phyloP scores from a whole-genome alignment of 1,140 invertebrate species.

The Gerris buenoi region DNA sequence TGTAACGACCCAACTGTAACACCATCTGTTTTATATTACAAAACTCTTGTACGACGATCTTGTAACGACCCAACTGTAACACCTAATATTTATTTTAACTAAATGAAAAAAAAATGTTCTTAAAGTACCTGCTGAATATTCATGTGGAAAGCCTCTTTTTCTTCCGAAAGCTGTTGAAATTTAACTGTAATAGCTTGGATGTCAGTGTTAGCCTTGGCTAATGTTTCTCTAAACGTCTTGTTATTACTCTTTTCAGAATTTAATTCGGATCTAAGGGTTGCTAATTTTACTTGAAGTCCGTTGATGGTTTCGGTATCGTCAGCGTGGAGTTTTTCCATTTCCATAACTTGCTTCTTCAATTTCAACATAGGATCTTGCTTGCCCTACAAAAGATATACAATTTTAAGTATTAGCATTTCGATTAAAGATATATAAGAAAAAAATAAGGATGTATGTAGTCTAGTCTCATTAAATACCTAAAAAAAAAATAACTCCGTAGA shows the following conservation, averaged over 20 bases:
- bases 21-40: no score
- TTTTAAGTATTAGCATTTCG: no score
- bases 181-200: not conserved
- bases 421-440: no score
- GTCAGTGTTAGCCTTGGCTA: not conserved
- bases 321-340: not conserved
- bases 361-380: not conserved
- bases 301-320: not conserved
- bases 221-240: not conserved
- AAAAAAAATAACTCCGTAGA: no score
- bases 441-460: no score
- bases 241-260: not conserved
- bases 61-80: no score
- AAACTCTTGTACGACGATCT: no score
- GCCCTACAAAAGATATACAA: no score
- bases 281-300: not conserved
- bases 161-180: not conserved
- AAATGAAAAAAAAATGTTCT: no score
- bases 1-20: no score
- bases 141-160: not conserved
- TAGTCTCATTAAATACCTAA: no score
- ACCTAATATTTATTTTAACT: no score
- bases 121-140: not conserved
- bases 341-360: not conserved
- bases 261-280: not conserved